phyloP scores from a whole-genome alignment of 2,113 vertebrate genomes.

The Amblyopsis rosae region DNA sequence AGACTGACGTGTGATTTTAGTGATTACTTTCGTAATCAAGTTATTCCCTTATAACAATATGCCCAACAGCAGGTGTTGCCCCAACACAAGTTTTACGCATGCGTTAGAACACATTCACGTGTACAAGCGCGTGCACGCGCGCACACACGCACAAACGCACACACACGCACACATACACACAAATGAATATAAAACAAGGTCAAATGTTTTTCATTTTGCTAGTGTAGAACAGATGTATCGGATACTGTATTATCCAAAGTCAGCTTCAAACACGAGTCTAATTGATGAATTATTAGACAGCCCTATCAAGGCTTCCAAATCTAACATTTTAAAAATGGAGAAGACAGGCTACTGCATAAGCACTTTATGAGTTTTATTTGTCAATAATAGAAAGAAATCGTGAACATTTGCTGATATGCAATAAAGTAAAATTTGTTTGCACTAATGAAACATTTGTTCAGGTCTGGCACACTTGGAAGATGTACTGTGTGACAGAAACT shows the following conservation, averaged over 20 bases:
- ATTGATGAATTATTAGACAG: background rate
- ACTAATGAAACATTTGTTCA: slow-evolving; percentile 62
- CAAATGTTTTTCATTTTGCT: slow-evolving; percentile 30
- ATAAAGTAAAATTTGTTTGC: slow-evolving; percentile 72
- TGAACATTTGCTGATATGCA: slow-evolving; percentile 76
- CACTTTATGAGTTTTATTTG: slow-evolving; percentile 80
- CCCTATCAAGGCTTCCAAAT: background rate
- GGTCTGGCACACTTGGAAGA: slow-evolving; percentile 34
- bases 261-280: slow-evolving; percentile 8
- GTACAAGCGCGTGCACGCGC: slow-evolving; percentile 13
- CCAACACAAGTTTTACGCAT: slow-evolving; percentile 53
- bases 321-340: slow-evolving; percentile 34
- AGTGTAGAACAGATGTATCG: slow-evolving; percentile 38
- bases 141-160: slow-evolving; percentile 22
- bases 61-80: slow-evolving; percentile 60
- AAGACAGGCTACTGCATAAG: slow-evolving; percentile 75
- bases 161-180: slow-evolving; percentile 18
- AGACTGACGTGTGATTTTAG: slow-evolving; percentile 93
- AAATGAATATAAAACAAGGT: slow-evolving; percentile 22
- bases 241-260: slow-evolving; percentile 37
- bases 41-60: slow-evolving; percentile 41
- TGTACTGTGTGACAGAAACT: slow-evolving; percentile 63
- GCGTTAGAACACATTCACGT: slow-evolving; percentile 9
- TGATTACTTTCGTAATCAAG: slow-evolving; percentile 39
- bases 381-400: slow-evolving; percentile 59